Base-by-base conservation (phyloP, 2,797 vertebrate species). In the Helarctos malayanus region DNA sequence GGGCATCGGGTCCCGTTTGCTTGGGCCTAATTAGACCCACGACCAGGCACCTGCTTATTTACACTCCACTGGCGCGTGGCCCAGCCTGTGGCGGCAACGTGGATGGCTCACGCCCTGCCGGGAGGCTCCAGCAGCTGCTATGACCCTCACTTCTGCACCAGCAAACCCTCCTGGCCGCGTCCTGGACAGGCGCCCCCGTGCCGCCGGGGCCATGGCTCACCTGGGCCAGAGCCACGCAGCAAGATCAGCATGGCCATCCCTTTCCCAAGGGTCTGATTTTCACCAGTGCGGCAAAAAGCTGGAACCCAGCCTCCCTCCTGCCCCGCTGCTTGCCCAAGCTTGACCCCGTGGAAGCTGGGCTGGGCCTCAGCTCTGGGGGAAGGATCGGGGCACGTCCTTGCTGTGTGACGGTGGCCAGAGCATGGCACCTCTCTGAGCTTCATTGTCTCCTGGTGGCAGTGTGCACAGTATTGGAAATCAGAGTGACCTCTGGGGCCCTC, bases 71-170 rank as follows among this genome's bases (percentile, higher is more conserved):
- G 1, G 57, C 10, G 0, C 4, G 1, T 21, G 4, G 57, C 57
- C 3, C 29, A 32, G 29, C 18, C 9, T 0, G 19, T 10, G 49
- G 54, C 14, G 1, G 13, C 68, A 2, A 5, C 1, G 1, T 35
- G 21, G 21, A 14, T 7, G 1, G 12, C 19, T 1, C 56, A 2
- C 1, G 0, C 21, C 3, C 11, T 0, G 0, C 2, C 0, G 10
- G 1, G 15, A 0, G 3, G 14, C 21, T 12, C 21, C 9, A 15
- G 13, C 4, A 8, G 54, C 52, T 23, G 18, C 38, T 57, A 52
- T 0, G 18, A 87, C 52, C 12, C 0, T 16, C 27, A 8, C 27
- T 21, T 4, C 78, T 56, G n/a, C 21, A 25, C 52, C n/a, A 1
- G 78, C 21, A 4, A 56, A 38, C 5, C 19, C n/a, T 56, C 32